Evolutionary conservation across 2,113 vertebrate species (phyloP).

Genomic region (Hyaena hyaena): DNA sequence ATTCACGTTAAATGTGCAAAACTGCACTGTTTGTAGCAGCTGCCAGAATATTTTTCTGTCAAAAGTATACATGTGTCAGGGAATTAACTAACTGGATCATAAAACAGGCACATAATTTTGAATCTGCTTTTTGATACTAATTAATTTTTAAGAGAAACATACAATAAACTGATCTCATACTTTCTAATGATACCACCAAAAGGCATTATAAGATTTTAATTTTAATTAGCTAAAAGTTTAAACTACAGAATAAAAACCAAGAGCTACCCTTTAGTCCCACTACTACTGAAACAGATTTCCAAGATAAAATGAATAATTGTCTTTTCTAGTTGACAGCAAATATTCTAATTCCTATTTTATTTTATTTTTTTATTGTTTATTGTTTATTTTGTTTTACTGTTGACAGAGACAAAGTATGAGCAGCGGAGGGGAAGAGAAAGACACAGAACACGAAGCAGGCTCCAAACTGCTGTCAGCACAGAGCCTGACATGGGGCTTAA

Average conservation of each 20-base stretch:
- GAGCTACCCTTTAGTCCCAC: background rate
- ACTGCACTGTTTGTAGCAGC: background rate
- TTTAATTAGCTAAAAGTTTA: slow-evolving; percentile 46
- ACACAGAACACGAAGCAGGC: no score
- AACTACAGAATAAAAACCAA: slow-evolving; percentile 16
- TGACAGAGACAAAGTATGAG: no score
- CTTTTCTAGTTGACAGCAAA: slow-evolving; percentile 14
- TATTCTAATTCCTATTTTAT: background rate
- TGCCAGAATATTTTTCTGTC: background rate
- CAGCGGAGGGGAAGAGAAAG: no score
- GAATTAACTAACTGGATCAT: slow-evolving; percentile 24
- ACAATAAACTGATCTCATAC: background rate
- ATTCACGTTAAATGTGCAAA: slow-evolving; percentile 22
- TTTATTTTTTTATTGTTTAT: no score
- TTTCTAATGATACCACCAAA: slow-evolving; percentile 36
- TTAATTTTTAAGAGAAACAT: slow-evolving; percentile 48
- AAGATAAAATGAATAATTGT: background rate
- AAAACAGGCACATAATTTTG: slow-evolving; percentile 39
- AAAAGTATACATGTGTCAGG: background rate
- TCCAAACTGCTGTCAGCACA: no score
- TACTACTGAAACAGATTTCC: slow-evolving; percentile 19
- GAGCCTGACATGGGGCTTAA: no score
- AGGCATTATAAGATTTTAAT: background rate
- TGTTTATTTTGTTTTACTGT: background rate
- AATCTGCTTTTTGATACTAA: slow-evolving; percentile 42